A percentile compares a stretch with the other conserved stretches of the same genome.
phyloP scores from a whole-genome alignment of 2,797 vertebrate genomes.

The Anas capensis region DNA sequence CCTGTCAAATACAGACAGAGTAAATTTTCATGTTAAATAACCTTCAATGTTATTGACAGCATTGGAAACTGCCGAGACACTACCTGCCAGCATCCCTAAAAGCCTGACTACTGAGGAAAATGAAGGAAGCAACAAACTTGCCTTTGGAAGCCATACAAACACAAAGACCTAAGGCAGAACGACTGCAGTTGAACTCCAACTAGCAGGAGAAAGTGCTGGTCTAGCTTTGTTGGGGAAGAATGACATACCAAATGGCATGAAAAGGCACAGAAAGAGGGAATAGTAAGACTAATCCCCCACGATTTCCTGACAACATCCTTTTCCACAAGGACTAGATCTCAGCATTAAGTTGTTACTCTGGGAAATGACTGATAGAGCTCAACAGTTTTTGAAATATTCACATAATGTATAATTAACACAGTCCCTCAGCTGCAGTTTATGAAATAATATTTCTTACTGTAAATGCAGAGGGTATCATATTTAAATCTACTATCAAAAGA shows the following conservation, averaged over 20 bases:
- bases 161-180: neutral
- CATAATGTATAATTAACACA: neutral
- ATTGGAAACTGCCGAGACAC: neutral
- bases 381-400: neutral
- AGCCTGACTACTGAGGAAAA: neutral
- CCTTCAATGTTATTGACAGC: neutral
- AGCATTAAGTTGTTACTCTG: neutral
- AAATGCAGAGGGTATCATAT: neutral
- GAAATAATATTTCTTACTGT: neutral
- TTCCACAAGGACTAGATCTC: neutral
- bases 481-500: neutral
- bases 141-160: neutral
- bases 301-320: neutral
- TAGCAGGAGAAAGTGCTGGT: neutral
- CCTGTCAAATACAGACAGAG: neutral
- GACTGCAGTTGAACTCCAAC: neutral
- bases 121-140: neutral
- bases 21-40: conserved; percentile 2
- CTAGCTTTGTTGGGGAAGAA: neutral
- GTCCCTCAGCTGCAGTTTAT: neutral
- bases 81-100: neutral
- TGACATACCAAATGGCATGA: neutral
- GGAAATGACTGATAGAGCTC: neutral
- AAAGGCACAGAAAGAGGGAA: neutral
- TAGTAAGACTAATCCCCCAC: neutral